phyloP scores from a whole-genome alignment of 2,888 invertebrate genomes.

The Incurvaria masculella region DNA sequence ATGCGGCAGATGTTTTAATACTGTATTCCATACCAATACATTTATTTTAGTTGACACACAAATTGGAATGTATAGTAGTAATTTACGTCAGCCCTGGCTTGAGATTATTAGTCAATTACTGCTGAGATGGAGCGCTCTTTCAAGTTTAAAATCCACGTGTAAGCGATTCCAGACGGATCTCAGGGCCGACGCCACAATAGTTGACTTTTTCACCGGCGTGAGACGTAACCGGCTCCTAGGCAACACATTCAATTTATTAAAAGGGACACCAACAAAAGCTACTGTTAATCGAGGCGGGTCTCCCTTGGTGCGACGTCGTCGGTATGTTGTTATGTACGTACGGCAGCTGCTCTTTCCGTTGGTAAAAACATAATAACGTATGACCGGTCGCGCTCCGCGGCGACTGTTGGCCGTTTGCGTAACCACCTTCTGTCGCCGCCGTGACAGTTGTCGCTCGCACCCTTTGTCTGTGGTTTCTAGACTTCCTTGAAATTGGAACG shows the following conservation, averaged over 20 bases:
- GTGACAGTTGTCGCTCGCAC: not conserved
- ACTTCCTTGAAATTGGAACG: not conserved
- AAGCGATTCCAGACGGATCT: too few species aligned
- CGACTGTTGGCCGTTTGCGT: not conserved
- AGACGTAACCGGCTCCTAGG: not conserved
- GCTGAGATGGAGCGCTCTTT: too few species aligned
- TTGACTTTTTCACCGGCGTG: not conserved
- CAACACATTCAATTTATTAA: constrained; percentile 19
- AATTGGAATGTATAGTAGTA: too few species aligned
- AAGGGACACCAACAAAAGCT: constrained; percentile 21
- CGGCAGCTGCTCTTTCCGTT: constrained; percentile 24
- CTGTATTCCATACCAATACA: too few species aligned
- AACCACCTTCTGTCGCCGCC: not conserved
- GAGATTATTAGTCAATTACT: too few species aligned
- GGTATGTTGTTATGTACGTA: too few species aligned
- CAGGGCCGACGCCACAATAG: too few species aligned
- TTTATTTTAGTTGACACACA: too few species aligned
- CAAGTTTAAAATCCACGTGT: too few species aligned
- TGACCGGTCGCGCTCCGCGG: not conserved
- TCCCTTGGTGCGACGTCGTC: constrained; percentile 3
- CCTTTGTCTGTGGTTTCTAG: not conserved
- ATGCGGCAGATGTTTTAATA: not conserved
- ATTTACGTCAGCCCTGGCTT: too few species aligned
- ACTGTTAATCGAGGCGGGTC: not conserved
- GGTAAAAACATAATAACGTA: constrained; percentile 5